Conservation (phyloP, 2,797 vertebrate species). For the Adelosebastes latens region DNA sequence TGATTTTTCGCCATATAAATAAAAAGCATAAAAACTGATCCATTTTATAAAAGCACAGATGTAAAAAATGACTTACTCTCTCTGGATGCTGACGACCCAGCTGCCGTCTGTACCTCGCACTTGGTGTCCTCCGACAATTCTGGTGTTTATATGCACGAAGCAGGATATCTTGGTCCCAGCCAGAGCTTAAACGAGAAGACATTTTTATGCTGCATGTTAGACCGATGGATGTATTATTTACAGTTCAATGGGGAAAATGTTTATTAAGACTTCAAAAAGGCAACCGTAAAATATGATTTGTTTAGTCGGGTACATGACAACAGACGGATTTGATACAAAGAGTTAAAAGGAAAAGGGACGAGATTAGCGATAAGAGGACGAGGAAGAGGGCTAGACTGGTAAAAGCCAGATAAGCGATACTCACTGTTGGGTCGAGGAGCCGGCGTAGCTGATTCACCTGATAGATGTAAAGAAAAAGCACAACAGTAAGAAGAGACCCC, state of each 20-base stretch:
- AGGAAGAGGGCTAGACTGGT: conserved; percentile 20
- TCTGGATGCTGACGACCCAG: conserved; percentile 96
- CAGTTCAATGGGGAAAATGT: conserved; percentile 26
- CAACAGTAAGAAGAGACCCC: conserved; percentile 31
- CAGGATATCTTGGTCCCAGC: conserved; percentile 76
- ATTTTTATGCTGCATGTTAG: conserved; percentile 12
- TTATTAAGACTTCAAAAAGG: conserved; percentile 26
- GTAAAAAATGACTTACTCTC: conserved; percentile 73
- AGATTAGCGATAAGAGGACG: conserved; percentile 40
- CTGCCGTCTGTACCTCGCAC: conserved; percentile 88
- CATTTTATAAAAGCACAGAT: neutral
- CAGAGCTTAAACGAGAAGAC: conserved; percentile 49
- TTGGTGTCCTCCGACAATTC: conserved; percentile 94
- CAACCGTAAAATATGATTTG: conserved; percentile 45
- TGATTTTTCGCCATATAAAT: neutral
- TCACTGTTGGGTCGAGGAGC: conserved; percentile 69
- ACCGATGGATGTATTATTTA: conserved; percentile 2
- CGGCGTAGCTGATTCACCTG: conserved; percentile 73
- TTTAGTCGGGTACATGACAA: conserved; percentile 40
- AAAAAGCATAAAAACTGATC: neutral
- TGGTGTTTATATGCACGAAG: conserved; percentile 83
- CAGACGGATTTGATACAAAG: conserved; percentile 32
- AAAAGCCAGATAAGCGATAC: conserved; percentile 44
- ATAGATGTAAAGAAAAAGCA: conserved; percentile 50
- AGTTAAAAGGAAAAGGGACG: conserved; percentile 3